A percentile compares a stretch with the other conserved stretches of the same genome.
phyloP scores from a whole-genome alignment of 2,888 invertebrate species.

The Hirtodrosophila cameraria region DNA sequence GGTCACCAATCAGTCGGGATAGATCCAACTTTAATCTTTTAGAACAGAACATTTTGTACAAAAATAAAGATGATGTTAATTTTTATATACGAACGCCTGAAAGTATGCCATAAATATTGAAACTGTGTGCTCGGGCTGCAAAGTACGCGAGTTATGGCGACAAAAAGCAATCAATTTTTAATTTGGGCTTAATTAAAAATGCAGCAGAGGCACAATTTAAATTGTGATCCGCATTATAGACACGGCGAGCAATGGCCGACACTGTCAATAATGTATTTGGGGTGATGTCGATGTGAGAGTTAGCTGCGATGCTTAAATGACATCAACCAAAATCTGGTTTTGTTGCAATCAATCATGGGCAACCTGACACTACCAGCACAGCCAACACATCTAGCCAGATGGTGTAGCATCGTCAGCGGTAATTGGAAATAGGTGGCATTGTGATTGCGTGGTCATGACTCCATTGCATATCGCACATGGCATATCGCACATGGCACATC shows the following conservation, averaged over 20 bases:
- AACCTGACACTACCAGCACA: constrained; percentile 5
- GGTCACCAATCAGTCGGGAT: too few species aligned
- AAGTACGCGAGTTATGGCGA: constrained; percentile 47
- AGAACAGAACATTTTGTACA: too few species aligned
- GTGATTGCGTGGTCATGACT: constrained; percentile 64
- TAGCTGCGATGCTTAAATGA: constrained; percentile 72
- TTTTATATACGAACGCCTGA: constrained; percentile 6
- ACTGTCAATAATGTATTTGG: constrained; percentile 45
- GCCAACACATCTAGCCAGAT: constrained; percentile 1
- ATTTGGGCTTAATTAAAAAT: constrained; percentile 76
- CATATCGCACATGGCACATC: constrained; percentile 37
- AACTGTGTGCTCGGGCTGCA: neutral
- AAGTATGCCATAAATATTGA: constrained; percentile 32
- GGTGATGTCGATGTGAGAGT: constrained; percentile 55
- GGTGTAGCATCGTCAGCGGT: constrained; percentile 61
- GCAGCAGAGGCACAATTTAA: constrained; percentile 63
- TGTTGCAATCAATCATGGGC: constrained; percentile 76
- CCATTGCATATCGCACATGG: constrained; percentile 30
- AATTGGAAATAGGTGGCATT: constrained; percentile 76
- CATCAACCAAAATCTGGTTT: constrained; percentile 77
- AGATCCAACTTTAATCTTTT: too few species aligned
- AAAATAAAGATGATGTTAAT: constrained; percentile 3
- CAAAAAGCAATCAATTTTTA: constrained; percentile 76
- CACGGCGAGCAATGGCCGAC: constrained; percentile 7
- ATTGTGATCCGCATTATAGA: constrained; percentile 44